Evolutionary conservation across 2,888 invertebrate species (phyloP), one percentile per base, ranked within the genome.

Genomic region (Aproaerema taeniolella): DNA sequence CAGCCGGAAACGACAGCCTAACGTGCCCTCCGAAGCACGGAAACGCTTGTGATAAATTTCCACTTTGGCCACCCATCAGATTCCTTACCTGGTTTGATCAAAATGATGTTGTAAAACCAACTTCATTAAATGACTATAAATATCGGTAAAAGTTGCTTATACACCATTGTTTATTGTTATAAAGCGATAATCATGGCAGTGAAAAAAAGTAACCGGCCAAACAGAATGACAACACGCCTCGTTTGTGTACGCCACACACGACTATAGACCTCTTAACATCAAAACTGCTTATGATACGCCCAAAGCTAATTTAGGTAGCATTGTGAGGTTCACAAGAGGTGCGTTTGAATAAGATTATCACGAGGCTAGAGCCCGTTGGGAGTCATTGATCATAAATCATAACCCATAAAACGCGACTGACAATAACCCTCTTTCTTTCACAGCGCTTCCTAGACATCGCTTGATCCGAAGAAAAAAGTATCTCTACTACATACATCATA

Each of bases 341-440:
- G 67, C 67, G 71, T 66, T 67, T 82, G 80, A 85, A 81, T 83
- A 73, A 83, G 81, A 85, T 86, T 86, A 86, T 80, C 83, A 79
- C 58, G 68, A 66, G 64, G 62, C 67, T 62, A 75, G 69, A 83
- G 75, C 80, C 85, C 82, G 83, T 85, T 83, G 85, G 86, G 81
- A 86, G 83, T 82, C 85, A 80, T 74, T 68, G 77, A 70, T 85
- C 86, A 86, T 86, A 85, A 86, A 86, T 86, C 86, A 86, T 86
- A 82, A 75, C 79, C 79, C 83, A 82, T 85, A 85, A 85, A 82
- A 83, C 67, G 73, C 74, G 67, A 67, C 83, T 80, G 82, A 85
- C 85, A 82, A 81, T 82, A 72, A 73, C 73, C 39, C 73, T 79
- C 69, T 73, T 72, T 75, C 76, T 73, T 67, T 65, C 67, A 61